Conservation (phyloP, 2,888 invertebrate genomes). For the Vesta saturnalis region DNA sequence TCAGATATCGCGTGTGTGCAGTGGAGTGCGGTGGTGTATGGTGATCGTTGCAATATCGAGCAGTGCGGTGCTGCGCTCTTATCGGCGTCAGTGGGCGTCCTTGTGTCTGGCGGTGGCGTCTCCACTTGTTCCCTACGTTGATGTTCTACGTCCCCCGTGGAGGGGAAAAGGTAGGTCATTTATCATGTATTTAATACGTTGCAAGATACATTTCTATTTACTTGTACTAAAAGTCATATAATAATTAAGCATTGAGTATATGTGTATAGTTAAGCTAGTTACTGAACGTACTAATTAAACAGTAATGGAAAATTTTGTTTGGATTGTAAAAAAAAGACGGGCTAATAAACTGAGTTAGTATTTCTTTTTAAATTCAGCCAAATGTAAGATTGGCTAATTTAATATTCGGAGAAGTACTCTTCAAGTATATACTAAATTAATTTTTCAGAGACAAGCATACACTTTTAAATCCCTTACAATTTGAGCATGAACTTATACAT, state of each 20-base stretch:
- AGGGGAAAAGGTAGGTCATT: constrained; percentile 53
- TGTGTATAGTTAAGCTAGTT: neutral
- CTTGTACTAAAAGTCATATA: constrained; percentile 22
- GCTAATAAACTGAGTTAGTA: neutral
- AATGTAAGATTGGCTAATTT: neutral
- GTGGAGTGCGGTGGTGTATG: constrained; percentile 52
- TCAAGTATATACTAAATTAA: neutral
- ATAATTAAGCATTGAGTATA: too few species aligned
- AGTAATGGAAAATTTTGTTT: neutral
- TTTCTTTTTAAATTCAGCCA: neutral
- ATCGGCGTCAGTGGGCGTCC: constrained; percentile 52
- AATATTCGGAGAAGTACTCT: neutral
- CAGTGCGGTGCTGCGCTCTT: constrained; percentile 48
- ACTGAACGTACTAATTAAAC: neutral
- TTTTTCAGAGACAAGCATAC: neutral
- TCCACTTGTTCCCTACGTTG: constrained; percentile 49
- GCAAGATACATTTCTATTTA: constrained; percentile 20
- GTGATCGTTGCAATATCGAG: constrained; percentile 50
- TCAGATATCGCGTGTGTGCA: constrained; percentile 50
- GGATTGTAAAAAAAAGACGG: neutral
- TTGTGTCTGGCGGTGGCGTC: constrained; percentile 54
- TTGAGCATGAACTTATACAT: neutral
- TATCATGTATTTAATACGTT: constrained; percentile 50
- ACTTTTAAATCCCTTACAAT: neutral
- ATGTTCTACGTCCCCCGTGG: constrained; percentile 44